These are phyloP conservation scores for Drosophila nigrodunni DNA, from an alignment of 1,140 invertebrate genomes.

Conservation along the genomic window DNA sequence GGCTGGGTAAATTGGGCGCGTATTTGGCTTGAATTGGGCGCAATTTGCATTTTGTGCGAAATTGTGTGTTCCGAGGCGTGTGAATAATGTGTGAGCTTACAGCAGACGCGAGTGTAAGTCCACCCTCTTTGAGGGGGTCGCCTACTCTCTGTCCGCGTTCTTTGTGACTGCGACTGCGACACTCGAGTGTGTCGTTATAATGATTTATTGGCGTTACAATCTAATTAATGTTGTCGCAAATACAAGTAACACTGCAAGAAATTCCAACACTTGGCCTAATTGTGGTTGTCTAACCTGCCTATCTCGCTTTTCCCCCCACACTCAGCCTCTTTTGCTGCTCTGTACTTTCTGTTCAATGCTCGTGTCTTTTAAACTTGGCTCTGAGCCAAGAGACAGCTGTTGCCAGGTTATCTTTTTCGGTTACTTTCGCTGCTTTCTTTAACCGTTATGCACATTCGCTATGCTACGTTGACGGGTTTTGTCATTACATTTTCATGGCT, in stretches of 20 bases:
- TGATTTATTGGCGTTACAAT: conserved; percentile 75
- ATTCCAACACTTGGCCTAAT: conserved; percentile 54
- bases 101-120: conserved; percentile 29
- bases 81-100: conserved; percentile 81
- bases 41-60: conserved; percentile 76
- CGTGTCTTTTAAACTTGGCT: neutral
- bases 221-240: conserved; percentile 76
- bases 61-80: conserved; percentile 74
- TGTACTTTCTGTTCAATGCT: neutral
- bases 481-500: conserved; percentile 75
- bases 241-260: conserved; percentile 34
- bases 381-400: conserved; percentile 25
- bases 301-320: neutral
- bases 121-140: neutral
- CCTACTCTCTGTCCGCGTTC: neutral
- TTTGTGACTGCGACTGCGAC: conserved; percentile 16
- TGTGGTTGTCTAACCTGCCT: conserved; percentile 17
- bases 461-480: conserved; percentile 49
- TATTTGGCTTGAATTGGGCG: conserved; percentile 35
- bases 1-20: conserved; percentile 25
- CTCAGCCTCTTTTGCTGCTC: too few species aligned
- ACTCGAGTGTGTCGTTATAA: conserved; percentile 66
- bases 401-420: conserved; percentile 18
- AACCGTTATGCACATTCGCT: conserved; percentile 58
- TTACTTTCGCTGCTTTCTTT: conserved; percentile 8